Evolutionary conservation across 2,888 invertebrate genomes (phyloP), one percentile per base, ranked within the genome.

Genomic region (Theretra japonica): DNA sequence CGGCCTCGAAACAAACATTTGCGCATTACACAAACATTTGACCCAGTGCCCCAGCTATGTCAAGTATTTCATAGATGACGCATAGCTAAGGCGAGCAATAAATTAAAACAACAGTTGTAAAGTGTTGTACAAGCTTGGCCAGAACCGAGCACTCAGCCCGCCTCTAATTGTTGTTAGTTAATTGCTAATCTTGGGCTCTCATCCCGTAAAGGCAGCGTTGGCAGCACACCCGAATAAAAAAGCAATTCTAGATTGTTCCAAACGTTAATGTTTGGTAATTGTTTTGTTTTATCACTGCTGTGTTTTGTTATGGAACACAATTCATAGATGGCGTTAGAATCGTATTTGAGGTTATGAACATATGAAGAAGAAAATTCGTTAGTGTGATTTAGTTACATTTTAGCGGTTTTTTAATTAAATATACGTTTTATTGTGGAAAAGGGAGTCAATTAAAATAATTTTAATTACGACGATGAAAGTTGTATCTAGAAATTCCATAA

Each of bases 151-250:
- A n/a, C 21, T 28, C 48, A 68, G 73, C 72, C 77, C 76, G 78
- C 71, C 65, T 73, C 73, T 81, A 85, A 85, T 84, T 84, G 78
- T 73, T 79, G 81, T 82, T 80, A 84, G 76, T 69, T 68, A 72
- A 74, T 70, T 70, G 77, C 81, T 82, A 82, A 81, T 82, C 82
- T 81, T 73, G 72, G 74, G 76, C 50, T 72, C 78, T 79, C 74
- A 79, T 76, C 70, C 73, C 74, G 74, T 83, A 80, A 76, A 77
- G 74, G 75, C 68, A 77, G 76, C 75, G 76, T 79, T 76, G 80
- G 79, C 77, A 76, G 75, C 72, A 68, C 68, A 72, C 50, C 48
- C 77, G 68, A 73, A 77, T 81, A 80, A 81, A 81, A 81, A 81
- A 73, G 79, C 75, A 58, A 79, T 79, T 68, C 59, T 25, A 56